A percentile compares a stretch with the other conserved stretches of the same genome.
Conservation (phyloP, 2,888 invertebrate species). For the Octonoba sinensis region DNA sequence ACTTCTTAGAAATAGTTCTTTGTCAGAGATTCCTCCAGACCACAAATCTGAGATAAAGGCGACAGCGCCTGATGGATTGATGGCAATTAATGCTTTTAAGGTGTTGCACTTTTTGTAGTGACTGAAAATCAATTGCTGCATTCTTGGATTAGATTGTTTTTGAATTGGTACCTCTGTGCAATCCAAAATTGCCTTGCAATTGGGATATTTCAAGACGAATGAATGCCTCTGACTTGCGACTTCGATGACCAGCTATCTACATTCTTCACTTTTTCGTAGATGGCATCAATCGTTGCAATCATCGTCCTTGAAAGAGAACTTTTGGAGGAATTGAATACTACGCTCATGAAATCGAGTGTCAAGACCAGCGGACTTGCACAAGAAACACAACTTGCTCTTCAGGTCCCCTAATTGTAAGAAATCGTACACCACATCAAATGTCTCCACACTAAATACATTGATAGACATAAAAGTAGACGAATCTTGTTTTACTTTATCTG, state of each 20-base stretch:
- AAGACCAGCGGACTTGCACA: too few species aligned
- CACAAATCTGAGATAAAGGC: not conserved
- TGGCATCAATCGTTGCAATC: not conserved
- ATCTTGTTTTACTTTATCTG: too few species aligned
- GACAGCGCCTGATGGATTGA: not conserved
- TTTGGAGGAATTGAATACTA: not conserved
- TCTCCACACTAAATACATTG: too few species aligned
- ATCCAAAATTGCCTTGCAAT: not conserved
- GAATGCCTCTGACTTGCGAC: not conserved
- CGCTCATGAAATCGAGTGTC: too few species aligned
- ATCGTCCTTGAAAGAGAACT: not conserved
- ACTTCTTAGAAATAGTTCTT: not conserved
- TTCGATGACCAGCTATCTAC: not conserved
- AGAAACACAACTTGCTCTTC: too few species aligned
- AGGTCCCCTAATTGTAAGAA: too few species aligned
- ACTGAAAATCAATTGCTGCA: not conserved
- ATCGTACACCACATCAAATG: too few species aligned
- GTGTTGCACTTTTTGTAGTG: not conserved
- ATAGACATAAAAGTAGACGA: too few species aligned
- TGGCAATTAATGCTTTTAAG: not conserved
- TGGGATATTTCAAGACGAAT: not conserved
- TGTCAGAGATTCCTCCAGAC: not conserved
- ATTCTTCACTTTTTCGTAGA: not conserved
- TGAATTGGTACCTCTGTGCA: not conserved
- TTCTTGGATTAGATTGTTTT: not conserved